Conservation (phyloP, 2,113 vertebrate genomes). For the Silurus glanis region DNA sequence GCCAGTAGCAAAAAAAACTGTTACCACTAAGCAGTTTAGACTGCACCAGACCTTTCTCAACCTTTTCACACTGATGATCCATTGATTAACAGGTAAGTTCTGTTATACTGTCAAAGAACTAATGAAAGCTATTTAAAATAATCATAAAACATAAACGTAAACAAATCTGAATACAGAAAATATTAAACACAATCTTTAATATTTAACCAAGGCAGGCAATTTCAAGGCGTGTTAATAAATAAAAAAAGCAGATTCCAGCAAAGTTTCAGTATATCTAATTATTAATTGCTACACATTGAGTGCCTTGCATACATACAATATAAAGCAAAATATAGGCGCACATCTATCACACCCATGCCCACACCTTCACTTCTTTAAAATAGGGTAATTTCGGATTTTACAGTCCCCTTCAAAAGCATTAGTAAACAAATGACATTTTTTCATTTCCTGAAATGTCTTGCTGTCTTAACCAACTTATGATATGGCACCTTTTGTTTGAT, state of each 20-base stretch:
- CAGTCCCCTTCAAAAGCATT: no score
- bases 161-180: neutral
- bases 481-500: no score
- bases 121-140: neutral
- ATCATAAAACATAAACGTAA: neutral
- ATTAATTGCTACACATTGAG: neutral
- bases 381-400: neutral
- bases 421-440: no score
- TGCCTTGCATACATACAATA: neutral
- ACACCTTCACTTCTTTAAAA: neutral
- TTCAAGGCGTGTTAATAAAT: neutral
- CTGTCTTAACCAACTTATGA: no score
- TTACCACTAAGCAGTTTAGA: neutral
- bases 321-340: neutral
- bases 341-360: neutral
- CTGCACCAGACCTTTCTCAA: neutral
- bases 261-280: neutral
- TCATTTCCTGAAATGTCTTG: no score
- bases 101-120: neutral
- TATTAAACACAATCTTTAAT: neutral
- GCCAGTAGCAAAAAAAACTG: neutral
- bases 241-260: neutral
- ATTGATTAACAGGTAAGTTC: neutral
- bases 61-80: neutral
- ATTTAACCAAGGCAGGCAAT: neutral